These are phyloP conservation scores for Sula dactylatra DNA, from an alignment of 2,113 vertebrate genomes.

Conservation along the genomic window DNA sequence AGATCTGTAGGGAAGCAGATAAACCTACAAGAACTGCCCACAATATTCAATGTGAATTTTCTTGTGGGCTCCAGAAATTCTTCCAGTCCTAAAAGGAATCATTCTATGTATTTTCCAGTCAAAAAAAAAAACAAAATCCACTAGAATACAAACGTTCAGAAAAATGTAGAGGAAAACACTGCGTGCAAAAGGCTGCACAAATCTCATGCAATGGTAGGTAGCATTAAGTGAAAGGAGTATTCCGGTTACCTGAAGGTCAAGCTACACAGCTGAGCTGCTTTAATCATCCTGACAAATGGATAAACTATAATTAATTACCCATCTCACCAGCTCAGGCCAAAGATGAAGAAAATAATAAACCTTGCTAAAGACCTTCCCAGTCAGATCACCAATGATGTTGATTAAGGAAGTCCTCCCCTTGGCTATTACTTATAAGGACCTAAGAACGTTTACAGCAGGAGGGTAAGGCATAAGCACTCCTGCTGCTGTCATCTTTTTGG, in stretches of 20 bases:
- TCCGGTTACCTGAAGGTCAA: background rate
- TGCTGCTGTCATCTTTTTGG: background rate
- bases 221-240: background rate
- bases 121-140: background rate
- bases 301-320: constrained; percentile 49
- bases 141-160: background rate
- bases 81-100: background rate
- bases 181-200: background rate
- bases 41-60: background rate
- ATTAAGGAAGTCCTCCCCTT: background rate
- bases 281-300: constrained; percentile 41
- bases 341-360: constrained; percentile 40
- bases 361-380: constrained; percentile 3
- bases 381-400: background rate
- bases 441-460: background rate
- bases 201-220: background rate
- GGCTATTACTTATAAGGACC: background rate
- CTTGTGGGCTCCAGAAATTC: background rate
- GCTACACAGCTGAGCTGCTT: background rate
- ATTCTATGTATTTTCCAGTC: background rate
- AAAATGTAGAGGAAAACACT: background rate
- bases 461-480: background rate
- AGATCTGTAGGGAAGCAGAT: background rate
- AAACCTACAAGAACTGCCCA: background rate
- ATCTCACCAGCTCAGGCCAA: background rate